phyloP scores from a whole-genome alignment of 1,140 invertebrate species.

The Saccostrea echinata region DNA sequence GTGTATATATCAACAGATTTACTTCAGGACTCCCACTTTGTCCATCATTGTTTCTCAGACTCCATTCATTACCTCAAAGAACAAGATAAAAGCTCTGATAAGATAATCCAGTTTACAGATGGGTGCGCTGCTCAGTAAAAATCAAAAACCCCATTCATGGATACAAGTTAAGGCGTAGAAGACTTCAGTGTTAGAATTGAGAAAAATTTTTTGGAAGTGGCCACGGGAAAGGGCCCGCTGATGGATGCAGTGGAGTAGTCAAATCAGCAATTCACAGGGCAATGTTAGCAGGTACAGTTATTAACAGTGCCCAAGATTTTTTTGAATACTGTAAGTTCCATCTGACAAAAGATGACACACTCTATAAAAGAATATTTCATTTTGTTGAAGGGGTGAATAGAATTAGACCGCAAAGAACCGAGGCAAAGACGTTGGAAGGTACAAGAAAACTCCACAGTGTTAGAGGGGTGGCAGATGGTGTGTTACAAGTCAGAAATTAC shows the following conservation, averaged over 20 bases:
- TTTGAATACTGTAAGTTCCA: not conserved
- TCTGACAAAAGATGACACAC: not conserved
- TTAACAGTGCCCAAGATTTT: constrained; percentile 18
- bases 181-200: not conserved
- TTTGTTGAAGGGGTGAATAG: not conserved
- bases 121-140: constrained; percentile 47
- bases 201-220: constrained; percentile 46
- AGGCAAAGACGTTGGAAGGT: not conserved
- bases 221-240: constrained; percentile 51
- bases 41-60: not conserved
- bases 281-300: constrained; percentile 17
- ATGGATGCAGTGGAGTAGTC: constrained; percentile 40
- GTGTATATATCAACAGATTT: constrained; percentile 38
- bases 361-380: constrained; percentile 18
- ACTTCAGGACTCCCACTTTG: not conserved
- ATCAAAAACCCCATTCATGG: constrained; percentile 38
- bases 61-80: not conserved
- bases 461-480: not conserved
- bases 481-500: not conserved
- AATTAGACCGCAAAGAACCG: not conserved
- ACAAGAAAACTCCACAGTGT: constrained; percentile 24
- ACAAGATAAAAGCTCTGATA: not conserved
- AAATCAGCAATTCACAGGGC: constrained; percentile 38
- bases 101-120: constrained; percentile 38
- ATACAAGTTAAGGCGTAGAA: constrained; percentile 10